A percentile compares a stretch with the other conserved stretches of the same genome.
phyloP scores from a whole-genome alignment of 1,140 invertebrate genomes.

The Lineus longissimus region DNA sequence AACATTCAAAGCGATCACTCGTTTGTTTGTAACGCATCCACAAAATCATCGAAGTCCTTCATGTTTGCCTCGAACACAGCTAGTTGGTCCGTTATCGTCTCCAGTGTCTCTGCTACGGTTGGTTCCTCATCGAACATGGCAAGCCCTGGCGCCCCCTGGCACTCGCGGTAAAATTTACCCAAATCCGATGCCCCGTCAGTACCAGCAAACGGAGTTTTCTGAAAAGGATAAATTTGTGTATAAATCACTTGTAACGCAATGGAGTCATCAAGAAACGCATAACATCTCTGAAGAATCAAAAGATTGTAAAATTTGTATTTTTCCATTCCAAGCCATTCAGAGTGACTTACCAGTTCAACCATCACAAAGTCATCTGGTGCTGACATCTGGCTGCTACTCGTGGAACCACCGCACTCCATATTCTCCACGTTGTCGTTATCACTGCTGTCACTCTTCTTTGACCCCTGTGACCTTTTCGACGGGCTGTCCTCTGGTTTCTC shows the following conservation, averaged over 20 bases:
- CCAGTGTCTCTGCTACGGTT: constrained; percentile 62
- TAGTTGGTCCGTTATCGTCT: constrained; percentile 68
- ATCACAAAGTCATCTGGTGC: constrained; percentile 70
- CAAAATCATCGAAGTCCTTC: constrained; percentile 68
- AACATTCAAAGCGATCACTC: too few relatives aligned
- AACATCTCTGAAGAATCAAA: background rate
- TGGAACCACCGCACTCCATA: constrained; percentile 12
- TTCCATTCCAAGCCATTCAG: background rate
- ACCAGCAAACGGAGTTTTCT: constrained; percentile 61
- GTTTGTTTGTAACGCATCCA: constrained; percentile 5
- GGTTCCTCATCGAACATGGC: constrained; percentile 61
- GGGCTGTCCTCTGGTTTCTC: constrained; percentile 9
- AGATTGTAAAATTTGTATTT: background rate
- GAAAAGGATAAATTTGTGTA: constrained; percentile 25
- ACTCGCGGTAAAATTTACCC: constrained; percentile 73
- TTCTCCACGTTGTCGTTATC: constrained; percentile 14
- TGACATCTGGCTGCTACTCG: constrained; percentile 47
- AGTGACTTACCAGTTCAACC: constrained; percentile 59
- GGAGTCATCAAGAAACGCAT: too few relatives aligned
- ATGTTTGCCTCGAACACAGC: constrained; percentile 71
- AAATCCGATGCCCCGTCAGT: constrained; percentile 62
- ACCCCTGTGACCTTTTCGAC: constrained; percentile 13
- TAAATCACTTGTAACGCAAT: background rate
- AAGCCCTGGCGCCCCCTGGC: constrained; percentile 70
- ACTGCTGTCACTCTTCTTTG: constrained; percentile 13